Conservation (phyloP, 2,797 vertebrate genomes). For the Kryptopterus vitreolus region DNA sequence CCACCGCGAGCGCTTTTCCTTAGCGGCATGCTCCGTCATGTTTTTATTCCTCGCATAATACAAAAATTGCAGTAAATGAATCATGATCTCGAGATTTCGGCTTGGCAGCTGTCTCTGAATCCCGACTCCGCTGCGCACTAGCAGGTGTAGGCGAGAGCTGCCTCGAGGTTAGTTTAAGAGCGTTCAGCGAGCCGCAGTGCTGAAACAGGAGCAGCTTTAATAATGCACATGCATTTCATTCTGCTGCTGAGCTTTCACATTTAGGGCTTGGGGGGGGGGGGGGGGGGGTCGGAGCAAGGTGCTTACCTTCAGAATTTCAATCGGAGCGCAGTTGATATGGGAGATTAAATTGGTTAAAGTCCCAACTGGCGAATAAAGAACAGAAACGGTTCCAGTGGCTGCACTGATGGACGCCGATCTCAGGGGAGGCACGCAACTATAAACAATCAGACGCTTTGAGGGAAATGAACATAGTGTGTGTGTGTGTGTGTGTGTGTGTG, state of each 20-base stretch:
- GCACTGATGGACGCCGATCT: not conserved
- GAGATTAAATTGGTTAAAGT: slow-evolving; percentile 13
- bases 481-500: no score
- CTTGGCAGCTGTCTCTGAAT: not conserved
- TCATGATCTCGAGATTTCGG: not conserved
- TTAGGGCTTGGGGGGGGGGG: not conserved
- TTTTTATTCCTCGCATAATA: not conserved
- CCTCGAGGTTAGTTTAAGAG: not conserved
- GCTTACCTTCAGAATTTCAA: slow-evolving; percentile 21
- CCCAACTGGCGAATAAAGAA: slow-evolving; percentile 16
- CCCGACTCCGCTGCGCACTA: not conserved
- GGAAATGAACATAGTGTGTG: not conserved
- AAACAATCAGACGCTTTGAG: not conserved
- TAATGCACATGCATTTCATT: slow-evolving; percentile 18
- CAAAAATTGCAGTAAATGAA: not conserved
- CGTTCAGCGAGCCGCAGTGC: not conserved
- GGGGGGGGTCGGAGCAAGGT: not conserved
- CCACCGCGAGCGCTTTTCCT: no score
- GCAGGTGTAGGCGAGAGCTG: not conserved
- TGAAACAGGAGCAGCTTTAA: slow-evolving; percentile 12
- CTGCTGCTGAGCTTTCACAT: slow-evolving; percentile 24
- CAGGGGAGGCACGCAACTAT: not conserved
- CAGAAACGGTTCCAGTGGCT: not conserved
- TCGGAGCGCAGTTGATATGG: not conserved
- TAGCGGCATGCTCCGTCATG: not conserved